phyloP scores from a whole-genome alignment of 2,888 invertebrate genomes.

The Creontiades dilutus region DNA sequence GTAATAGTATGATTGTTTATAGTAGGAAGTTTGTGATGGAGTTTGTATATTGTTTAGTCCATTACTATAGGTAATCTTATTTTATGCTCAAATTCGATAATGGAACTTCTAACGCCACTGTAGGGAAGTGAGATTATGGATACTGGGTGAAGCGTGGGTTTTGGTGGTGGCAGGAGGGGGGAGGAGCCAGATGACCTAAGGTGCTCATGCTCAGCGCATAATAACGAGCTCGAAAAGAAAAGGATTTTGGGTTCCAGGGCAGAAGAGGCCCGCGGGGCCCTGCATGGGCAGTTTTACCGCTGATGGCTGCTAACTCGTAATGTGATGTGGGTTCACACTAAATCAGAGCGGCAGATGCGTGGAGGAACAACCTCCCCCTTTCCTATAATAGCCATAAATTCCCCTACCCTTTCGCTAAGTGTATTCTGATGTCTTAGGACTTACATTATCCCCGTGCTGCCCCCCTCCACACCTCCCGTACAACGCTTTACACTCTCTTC shows the following conservation, averaged over 20 bases:
- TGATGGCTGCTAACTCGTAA: slow-evolving; percentile 50
- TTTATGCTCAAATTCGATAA: too few relatives aligned
- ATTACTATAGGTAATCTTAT: too few relatives aligned
- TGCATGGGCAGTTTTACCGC: slow-evolving; percentile 25
- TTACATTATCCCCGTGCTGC: not conserved
- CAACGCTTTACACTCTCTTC: too few relatives aligned
- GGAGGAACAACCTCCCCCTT: slow-evolving; percentile 37
- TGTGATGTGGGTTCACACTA: slow-evolving; percentile 47
- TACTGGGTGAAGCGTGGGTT: too few relatives aligned
- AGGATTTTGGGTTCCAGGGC: not conserved
- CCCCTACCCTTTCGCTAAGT: slow-evolving; percentile 48
- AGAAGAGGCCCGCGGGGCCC: not conserved
- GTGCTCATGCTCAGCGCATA: not conserved
- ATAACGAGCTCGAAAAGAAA: slow-evolving; percentile 13
- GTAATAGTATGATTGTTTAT: too few relatives aligned
- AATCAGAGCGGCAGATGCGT: slow-evolving; percentile 57
- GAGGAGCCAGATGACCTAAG: not conserved
- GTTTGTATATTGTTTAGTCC: too few relatives aligned
- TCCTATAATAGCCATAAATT: slow-evolving; percentile 58
- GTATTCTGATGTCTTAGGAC: slow-evolving; percentile 64
- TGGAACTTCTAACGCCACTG: too few relatives aligned
- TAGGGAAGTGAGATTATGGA: too few relatives aligned
- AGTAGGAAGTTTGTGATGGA: too few relatives aligned
- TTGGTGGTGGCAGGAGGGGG: not conserved
- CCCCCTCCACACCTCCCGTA: too few relatives aligned